A percentile compares a stretch with the other conserved stretches of the same genome.
Conservation (phyloP, 2,888 invertebrate species). For the Drosophila affinis region DNA sequence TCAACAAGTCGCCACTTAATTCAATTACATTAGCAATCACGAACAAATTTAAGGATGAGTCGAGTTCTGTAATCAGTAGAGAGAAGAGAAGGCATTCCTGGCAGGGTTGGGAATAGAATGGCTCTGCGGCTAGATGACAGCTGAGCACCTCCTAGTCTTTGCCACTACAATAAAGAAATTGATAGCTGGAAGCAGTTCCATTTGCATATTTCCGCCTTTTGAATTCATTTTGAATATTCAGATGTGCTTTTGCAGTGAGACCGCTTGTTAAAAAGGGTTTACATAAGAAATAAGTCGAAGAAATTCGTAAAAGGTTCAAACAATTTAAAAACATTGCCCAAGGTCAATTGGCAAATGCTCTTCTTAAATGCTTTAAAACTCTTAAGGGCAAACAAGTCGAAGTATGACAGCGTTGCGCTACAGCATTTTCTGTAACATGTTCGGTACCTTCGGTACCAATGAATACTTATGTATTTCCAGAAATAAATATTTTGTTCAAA, state of each 20-base stretch:
- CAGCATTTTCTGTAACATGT: neutral
- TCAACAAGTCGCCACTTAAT: constrained; percentile 80
- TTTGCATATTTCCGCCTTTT: constrained; percentile 62
- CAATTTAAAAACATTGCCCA: constrained; percentile 43
- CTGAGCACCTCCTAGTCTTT: constrained; percentile 41
- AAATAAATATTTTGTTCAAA: no score
- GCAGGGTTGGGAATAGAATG: constrained; percentile 1
- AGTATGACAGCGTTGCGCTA: neutral
- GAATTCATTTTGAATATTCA: constrained; percentile 38
- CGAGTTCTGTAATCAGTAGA: neutral
- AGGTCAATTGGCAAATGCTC: constrained; percentile 52
- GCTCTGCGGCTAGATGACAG: constrained; percentile 59
- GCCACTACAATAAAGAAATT: constrained; percentile 39
- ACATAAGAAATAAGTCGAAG: constrained; percentile 29
- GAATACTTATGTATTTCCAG: neutral
- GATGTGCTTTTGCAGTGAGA: constrained; percentile 29
- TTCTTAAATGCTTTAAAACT: constrained; percentile 38
- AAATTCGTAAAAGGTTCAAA: constrained; percentile 19
- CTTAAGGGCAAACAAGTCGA: constrained; percentile 33
- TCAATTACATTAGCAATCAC: constrained; percentile 75
- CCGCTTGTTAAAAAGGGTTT: constrained; percentile 39
- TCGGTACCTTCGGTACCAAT: neutral
- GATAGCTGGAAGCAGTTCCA: constrained; percentile 63
- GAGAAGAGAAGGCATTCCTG: constrained; percentile 1
- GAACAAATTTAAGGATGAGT: constrained; percentile 51